Evolutionary conservation across 30 jellyfish, hydroid and myxozoan species (phyloP), one percentile per base, ranked within the genome.

Genomic region (Turritopsis dohrnii): DNA sequence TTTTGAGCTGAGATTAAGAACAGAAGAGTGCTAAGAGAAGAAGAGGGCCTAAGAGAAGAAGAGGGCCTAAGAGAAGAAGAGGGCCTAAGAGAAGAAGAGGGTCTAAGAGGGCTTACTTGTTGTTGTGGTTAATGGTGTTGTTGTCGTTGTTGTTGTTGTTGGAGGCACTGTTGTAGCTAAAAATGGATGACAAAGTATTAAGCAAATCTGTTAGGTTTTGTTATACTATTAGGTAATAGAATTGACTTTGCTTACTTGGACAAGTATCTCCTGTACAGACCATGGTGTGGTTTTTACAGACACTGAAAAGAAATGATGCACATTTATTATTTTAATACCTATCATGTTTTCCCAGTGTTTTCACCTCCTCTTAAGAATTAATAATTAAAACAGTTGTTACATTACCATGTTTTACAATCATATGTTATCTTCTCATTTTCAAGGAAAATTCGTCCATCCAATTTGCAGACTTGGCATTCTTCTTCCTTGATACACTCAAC

Each of bases 391-490:
- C 13, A 16, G 60, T 54, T 17, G 60, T 52, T 13, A 53, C 24
- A 22, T 29, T 80, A 80, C 87, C 87, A 80, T 53, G 52, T n/a
- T 26, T 71, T 27, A 41, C 87, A 80, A 29, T 80, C 80, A 53
- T 52, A 16, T 65, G 83, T 53, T 18, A 80, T 65, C 28, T 22
- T 53, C 65, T 80, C 87, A 17, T 81, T 81, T 22, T 53, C 83
- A 52, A 8, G 13, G 65, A 53, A 28, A 27, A 4, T 53, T 21
- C 82, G 20, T 29, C 97, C 97, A 86, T 86, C 65, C 41, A 80
- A 0, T 28, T 52, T 91, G 73, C 81, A 52, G 75, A 88, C 87
- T 7, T 88, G 83, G 75, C 97, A 90, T 71, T 81, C 89, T 1
- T 54, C 65, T 7, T 88, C 89, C 0, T 31, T 25, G 54, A 90